Conservation (phyloP, 1,140 invertebrate species). For the Asbolus verrucosus region DNA sequence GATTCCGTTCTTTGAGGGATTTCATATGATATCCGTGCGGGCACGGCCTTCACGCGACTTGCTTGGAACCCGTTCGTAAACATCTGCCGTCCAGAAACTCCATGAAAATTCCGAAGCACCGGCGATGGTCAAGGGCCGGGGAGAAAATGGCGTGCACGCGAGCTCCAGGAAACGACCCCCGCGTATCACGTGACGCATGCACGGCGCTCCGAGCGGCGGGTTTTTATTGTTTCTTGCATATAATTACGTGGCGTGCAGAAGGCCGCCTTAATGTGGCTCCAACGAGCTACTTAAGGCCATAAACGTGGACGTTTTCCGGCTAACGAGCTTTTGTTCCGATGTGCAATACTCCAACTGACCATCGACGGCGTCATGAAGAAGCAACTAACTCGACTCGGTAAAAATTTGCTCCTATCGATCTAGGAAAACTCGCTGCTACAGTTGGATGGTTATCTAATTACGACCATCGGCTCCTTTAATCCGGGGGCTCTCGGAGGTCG, state of each 20-base stretch:
- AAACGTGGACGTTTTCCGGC: slow-evolving; percentile 23
- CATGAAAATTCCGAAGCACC: slow-evolving; percentile 20
- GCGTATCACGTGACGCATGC: slow-evolving; percentile 25
- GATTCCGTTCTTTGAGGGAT: no score
- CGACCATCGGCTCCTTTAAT: no score
- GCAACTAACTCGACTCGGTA: no score
- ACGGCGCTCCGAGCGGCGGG: slow-evolving; percentile 8
- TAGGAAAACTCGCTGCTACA: no score
- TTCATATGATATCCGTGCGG: no score
- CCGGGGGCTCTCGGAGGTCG: no score
- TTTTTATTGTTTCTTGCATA: slow-evolving; percentile 45
- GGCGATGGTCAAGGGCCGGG: slow-evolving; percentile 17
- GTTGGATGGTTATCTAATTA: no score
- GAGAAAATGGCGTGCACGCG: slow-evolving; percentile 20
- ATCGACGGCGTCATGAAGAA: no score
- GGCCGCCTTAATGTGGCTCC: slow-evolving; percentile 38
- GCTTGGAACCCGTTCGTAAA: not conserved
- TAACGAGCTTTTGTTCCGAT: slow-evolving; percentile 32
- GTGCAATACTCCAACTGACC: no score
- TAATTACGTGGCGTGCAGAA: slow-evolving; percentile 40
- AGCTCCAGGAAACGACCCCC: slow-evolving; percentile 28
- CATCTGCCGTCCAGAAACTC: slow-evolving; percentile 20
- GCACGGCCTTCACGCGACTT: no score
- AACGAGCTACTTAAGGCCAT: slow-evolving; percentile 37
- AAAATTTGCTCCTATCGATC: no score